Percentiles rank a stretch among this genome's conserved stretches.
Conservation (phyloP, 2,888 invertebrate genomes). For the Polia nebulosa region DNA sequence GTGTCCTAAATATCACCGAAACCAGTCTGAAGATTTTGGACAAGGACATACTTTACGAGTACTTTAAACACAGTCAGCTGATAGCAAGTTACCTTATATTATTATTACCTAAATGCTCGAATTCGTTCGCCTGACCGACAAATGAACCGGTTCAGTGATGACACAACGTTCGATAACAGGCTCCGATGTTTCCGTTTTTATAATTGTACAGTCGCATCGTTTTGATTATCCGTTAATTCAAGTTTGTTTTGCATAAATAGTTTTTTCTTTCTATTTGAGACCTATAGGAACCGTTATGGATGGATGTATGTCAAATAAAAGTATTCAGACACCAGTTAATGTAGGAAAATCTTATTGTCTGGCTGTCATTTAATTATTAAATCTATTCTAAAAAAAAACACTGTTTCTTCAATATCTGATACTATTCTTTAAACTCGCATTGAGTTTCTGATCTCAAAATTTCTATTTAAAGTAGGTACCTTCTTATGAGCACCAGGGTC, state of each 20-base stretch:
- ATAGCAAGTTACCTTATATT: background rate
- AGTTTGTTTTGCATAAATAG: background rate
- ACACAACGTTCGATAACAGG: constrained; percentile 35
- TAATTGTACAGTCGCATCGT: background rate
- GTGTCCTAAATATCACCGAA: background rate
- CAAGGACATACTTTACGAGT: constrained; percentile 20
- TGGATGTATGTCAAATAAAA: too few species aligned
- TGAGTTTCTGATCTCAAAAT: background rate
- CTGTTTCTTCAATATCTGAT: background rate
- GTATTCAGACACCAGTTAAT: too few species aligned
- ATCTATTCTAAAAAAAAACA: background rate
- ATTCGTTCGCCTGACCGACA: constrained; percentile 39
- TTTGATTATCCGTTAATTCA: background rate
- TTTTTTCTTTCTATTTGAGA: background rate
- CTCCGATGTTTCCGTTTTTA: constrained; percentile 25
- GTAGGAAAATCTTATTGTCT: too few species aligned
- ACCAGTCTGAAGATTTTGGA: constrained; percentile 8
- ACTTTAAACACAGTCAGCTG: background rate
- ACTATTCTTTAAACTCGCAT: too few species aligned
- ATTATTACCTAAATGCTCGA: constrained; percentile 14
- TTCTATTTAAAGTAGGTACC: background rate
- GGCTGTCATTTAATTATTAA: background rate
- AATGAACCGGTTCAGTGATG: constrained; percentile 41
- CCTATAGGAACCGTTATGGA: too few species aligned
- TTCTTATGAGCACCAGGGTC: constrained; percentile 16